Percentiles rank a stretch among this genome's conserved stretches.
phyloP scores from a whole-genome alignment of 1,140 invertebrate genomes.

The Danaus plexippus region DNA sequence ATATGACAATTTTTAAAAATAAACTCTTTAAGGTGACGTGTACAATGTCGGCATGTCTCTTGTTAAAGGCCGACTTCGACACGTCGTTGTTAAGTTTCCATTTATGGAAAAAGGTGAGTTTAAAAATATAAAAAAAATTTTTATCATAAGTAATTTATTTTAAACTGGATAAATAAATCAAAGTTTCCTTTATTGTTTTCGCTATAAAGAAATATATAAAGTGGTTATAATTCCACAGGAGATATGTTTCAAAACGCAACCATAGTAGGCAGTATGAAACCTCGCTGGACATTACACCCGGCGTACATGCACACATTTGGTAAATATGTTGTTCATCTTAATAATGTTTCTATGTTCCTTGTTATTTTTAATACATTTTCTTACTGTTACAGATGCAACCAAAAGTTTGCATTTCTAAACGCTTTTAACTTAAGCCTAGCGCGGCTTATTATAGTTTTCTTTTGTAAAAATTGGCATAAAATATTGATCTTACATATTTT shows the following conservation, averaged over 20 bases:
- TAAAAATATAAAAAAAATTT: conserved; percentile 4
- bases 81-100: conserved; percentile 82
- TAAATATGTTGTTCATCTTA: conserved; percentile 25
- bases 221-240: conserved; percentile 31
- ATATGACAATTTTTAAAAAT: too few relatives aligned
- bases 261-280: conserved; percentile 79
- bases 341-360: neutral
- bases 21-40: conserved; percentile 70
- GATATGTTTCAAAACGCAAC: conserved; percentile 81
- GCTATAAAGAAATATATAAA: too few relatives aligned
- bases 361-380: too few relatives aligned
- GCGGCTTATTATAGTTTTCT: too few relatives aligned
- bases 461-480: too few relatives aligned
- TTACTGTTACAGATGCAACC: too few relatives aligned
- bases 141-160: neutral
- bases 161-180: conserved; percentile 1
- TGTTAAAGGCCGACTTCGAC: conserved; percentile 76
- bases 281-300: conserved; percentile 82
- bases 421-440: too few relatives aligned
- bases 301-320: conserved; percentile 93
- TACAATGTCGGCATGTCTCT: conserved; percentile 85
- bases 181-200: too few relatives aligned
- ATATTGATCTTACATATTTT: too few relatives aligned
- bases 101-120: conserved; percentile 59
- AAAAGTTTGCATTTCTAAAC: too few relatives aligned